Evolutionary conservation across 2,113 vertebrate genomes (phyloP), one percentile per base, ranked within the genome.

Genomic region (Hippopotamus amphibius): DNA sequence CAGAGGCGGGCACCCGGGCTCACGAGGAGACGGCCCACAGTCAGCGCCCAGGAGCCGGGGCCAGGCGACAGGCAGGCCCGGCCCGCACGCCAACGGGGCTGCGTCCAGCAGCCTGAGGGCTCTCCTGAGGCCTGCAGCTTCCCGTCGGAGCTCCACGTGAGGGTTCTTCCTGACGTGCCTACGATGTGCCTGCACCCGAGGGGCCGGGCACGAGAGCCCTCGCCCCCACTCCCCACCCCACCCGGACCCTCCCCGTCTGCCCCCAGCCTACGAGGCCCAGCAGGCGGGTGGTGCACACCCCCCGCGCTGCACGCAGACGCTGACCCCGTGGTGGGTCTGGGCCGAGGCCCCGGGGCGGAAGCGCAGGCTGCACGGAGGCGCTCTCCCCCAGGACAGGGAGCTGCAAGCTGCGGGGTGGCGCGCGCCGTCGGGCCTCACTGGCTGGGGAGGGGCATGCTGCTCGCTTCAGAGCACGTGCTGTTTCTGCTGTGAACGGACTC

Each of bases 271-370:
- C 37, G 26, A 53, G 6, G 55, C 89, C 48, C 26, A 4, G 33
- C 46, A 2, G 19, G 69, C 37, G 17, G 26, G 41, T 14, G 0
- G 2, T 7, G 50, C 15, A 7, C 0, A 33, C 15, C 15, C 46
- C 50, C 33, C 0, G 4, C 10, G 10, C 15, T 53, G 41, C 15
- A 50, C 69, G 48, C 4, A 16, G 83, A 61, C 43, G 21, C 50
- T 0, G 15, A 10, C 71, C 43, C 16, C 22, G 5, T 11, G 19
- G 66, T 26, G 26, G 41, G 21, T 43, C 3, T 30, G 86, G 33
- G 72, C 30, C 14, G 9, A 16, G 72, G 24, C 13, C 69, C 30
- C 17, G 0, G 14, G 50, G 53, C 68, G 17, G 43, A 74, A 22
- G 15, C 0, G 0, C 33, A 63, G 50, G 3, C 57, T 24, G 41